phyloP scores from a whole-genome alignment of 1,140 invertebrate species.

The Gerris buenoi region DNA sequence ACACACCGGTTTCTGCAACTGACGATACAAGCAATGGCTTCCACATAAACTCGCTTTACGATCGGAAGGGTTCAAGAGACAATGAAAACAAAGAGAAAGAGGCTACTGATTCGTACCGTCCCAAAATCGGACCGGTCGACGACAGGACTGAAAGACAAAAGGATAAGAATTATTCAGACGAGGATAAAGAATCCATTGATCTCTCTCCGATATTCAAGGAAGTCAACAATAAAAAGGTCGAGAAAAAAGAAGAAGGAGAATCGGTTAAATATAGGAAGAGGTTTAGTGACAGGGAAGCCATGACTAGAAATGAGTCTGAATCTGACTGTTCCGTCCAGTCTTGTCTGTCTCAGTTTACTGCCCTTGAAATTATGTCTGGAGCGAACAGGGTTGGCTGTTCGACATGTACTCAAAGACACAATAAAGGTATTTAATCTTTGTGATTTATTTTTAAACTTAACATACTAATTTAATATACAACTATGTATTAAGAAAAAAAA shows the following conservation, averaged over 20 bases:
- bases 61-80: neutral
- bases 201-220: neutral
- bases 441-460: too few species aligned
- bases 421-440: constrained; percentile 25
- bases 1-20: neutral
- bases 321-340: constrained; percentile 65
- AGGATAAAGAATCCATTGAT: neutral
- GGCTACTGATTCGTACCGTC: too few species aligned
- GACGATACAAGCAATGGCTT: neutral
- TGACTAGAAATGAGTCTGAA: neutral
- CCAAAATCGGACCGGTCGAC: too few species aligned
- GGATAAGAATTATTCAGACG: neutral
- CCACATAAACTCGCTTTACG: neutral
- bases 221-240: too few species aligned
- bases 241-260: neutral
- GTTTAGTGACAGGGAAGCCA: neutral
- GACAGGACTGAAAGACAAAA: neutral
- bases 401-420: constrained; percentile 60
- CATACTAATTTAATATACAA: too few species aligned
- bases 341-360: constrained; percentile 82
- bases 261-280: neutral
- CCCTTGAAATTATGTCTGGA: constrained; percentile 70
- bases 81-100: too few species aligned
- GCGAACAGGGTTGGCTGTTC: constrained; percentile 87
- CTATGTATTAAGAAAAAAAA: too few species aligned